Evolutionary conservation across 53 echinoderm and acorn worm genomes (phyloP), one percentile per base, ranked within the genome.

Genomic region (Glandiceps talaboti): DNA sequence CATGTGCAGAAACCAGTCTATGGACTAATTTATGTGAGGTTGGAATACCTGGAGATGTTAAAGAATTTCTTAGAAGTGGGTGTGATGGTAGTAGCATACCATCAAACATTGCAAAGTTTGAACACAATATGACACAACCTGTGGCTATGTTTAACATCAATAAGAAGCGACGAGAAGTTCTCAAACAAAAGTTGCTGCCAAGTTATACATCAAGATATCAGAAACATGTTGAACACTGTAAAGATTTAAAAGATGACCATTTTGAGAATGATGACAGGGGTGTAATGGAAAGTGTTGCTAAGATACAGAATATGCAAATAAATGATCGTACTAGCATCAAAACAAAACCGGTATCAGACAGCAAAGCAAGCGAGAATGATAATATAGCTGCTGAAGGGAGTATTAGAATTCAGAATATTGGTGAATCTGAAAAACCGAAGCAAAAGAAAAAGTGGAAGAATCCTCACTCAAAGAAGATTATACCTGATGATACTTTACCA

Each of bases 21-120:
- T 93, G 97, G 91, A 93, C 97, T 78, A 97, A 90, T 31, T 84
- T 93, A 25, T 89, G 89, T 82, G 97, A 96, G 73, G 81, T 88
- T 26, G 88, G 85, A 33, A 30, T 86, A 28, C 86, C 89, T 14
- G 29, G 29, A 1, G 81, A 89, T 32, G 26, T 92, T 74, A 32
- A 89, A 14, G 25, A 77, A 20, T 80, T 79, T 27, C 81, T 82
- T 29, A 72, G 29, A 14, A 33, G 80, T 1, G 0, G 31, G 6
- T 28, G 31, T 30, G 29, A 27, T 28, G 6, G 12, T 28, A 33
- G 26, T 32, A 20, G 77, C 31, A 74, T 81, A 77, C 92, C 89
- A 0, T 28, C 30, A 31, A 78, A 83, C 1, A 31, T 92, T 12
- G 79, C 79, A 0, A 32, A 79, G 12, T 76, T 92, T 45, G 92